Evolutionary conservation across 2,113 vertebrate species (phyloP), one percentile per base, ranked within the genome.

Genomic region (Megaceryle torquata): DNA sequence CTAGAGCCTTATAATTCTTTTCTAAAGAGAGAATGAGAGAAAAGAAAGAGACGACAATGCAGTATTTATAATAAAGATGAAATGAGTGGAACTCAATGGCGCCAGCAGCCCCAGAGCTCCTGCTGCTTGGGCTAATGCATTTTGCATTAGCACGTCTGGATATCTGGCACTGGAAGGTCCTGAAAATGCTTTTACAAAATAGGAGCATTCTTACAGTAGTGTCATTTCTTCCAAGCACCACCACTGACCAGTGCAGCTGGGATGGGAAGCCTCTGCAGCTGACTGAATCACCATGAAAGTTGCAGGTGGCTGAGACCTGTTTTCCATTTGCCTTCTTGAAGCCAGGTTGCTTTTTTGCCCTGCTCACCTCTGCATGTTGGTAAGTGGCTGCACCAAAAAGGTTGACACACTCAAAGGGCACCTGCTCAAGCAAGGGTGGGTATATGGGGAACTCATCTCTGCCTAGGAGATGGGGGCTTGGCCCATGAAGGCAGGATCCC

Each of bases 1-100:
- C 95, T 96, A 96, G 82, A 95, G 95, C 92, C 95, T 94, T 96
- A 90, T 96, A 96, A 94, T 95, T 96, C 93, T 96, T 95, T 90
- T 96, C 92, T 90, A 93, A 97, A 96, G 92, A 91, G 88, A 95
- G 76, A 86, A 96, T 84, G 88, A 95, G 93, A 96, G 92, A 94
- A 94, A 95, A 96, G 93, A 96, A 94, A 64, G 86, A 96, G 96
- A 96, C 41, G 15, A 90, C 96, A 96, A 92, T 95, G 82, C 90
- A 91, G 95, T 96, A 95, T 96, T 97, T 97, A 96, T 97, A 97
- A 96, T 96, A 96, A 97, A 96, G 96, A 96, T 96, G 92, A 97
- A 97, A 96, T 93, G 86, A 95, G 95, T 96, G 93, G 95, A 97
- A 97, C 95, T 96, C 93, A 92, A 90, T 86, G 96, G 96, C 95